Conservation (phyloP, 2,888 invertebrate species). For the Rhamnusium bicolor region DNA sequence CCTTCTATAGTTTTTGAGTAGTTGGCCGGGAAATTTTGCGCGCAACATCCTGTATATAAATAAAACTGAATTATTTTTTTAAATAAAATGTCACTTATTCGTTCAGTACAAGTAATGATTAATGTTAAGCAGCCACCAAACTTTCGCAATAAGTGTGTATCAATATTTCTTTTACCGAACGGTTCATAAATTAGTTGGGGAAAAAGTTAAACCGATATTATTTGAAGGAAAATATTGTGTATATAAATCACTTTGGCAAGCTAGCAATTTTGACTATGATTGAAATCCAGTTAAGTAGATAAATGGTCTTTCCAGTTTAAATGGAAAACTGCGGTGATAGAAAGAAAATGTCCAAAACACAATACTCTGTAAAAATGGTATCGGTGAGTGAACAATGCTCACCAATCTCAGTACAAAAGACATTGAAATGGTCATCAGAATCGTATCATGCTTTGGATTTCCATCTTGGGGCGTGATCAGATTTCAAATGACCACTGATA, state of each 20-base stretch:
- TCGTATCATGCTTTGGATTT: constrained; percentile 48
- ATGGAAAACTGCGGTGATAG: constrained; percentile 39
- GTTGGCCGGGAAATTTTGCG: no score
- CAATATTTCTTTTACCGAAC: constrained; percentile 38
- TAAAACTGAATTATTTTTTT: no score
- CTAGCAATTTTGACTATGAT: constrained; percentile 61
- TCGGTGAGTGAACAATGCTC: constrained; percentile 56
- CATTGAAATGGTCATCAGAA: constrained; percentile 41
- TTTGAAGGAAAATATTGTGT: constrained; percentile 30
- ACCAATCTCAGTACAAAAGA: constrained; percentile 30
- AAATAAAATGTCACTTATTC: no score
- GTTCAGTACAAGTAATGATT: constrained; percentile 17
- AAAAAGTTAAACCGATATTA: constrained; percentile 38
- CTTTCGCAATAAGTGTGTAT: constrained; percentile 35
- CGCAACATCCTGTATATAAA: no score
- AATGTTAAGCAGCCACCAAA: constrained; percentile 13
- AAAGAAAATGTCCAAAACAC: constrained; percentile 47
- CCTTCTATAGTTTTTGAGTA: no score
- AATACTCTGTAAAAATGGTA: constrained; percentile 59
- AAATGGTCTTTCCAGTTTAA: constrained; percentile 59
- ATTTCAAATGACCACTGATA: constrained; percentile 60
- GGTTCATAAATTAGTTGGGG: constrained; percentile 38
- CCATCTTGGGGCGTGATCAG: constrained; percentile 57
- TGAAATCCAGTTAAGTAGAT: constrained; percentile 66
- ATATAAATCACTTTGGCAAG: constrained; percentile 40